Percentiles rank a stretch among this genome's conserved stretches.
phyloP scores from a whole-genome alignment of 2,888 invertebrate species.

The Campopleginae sp. region DNA sequence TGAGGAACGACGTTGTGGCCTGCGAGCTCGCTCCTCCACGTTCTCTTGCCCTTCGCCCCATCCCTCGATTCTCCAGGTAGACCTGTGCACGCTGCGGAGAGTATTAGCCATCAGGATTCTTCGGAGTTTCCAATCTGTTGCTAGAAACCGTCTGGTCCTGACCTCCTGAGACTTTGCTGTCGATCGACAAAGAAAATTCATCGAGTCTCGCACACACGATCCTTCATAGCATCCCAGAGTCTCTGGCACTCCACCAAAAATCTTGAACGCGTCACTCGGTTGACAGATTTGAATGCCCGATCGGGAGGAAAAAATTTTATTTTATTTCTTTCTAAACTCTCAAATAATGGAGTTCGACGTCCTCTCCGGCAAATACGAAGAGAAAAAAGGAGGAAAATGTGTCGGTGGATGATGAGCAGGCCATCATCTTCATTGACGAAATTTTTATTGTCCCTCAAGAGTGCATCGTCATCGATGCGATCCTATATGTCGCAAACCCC shows the following conservation, averaged over 20 bases:
- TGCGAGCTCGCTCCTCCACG: slow-evolving; percentile 40
- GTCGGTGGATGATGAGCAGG: slow-evolving; percentile 37
- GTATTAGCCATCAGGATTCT: slow-evolving; percentile 22
- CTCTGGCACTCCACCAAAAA: slow-evolving; percentile 9
- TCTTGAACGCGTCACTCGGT: slow-evolving; percentile 18
- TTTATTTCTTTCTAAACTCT: no score
- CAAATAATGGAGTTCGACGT: slow-evolving; percentile 34
- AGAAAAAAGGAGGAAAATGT: slow-evolving; percentile 18
- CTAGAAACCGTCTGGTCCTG: slow-evolving; percentile 9
- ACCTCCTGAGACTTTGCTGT: slow-evolving; percentile 29
- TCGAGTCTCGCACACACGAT: neutral
- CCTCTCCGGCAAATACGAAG: neutral
- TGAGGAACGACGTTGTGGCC: slow-evolving; percentile 61
- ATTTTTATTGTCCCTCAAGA: slow-evolving; percentile 27
- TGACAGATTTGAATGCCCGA: slow-evolving; percentile 9
- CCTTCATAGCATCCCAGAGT: neutral
- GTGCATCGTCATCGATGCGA: slow-evolving; percentile 63
- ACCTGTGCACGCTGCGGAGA: slow-evolving; percentile 39
- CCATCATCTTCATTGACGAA: slow-evolving; percentile 2
- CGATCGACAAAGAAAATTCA: slow-evolving; percentile 58
- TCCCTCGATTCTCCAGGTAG: no score
- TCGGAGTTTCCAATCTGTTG: slow-evolving; percentile 32
- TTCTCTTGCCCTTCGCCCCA: slow-evolving; percentile 11
- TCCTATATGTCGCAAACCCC: slow-evolving; percentile 37
- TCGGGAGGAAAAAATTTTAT: no score